These are phyloP conservation scores for Euclidia mi DNA, from an alignment of 2,888 invertebrate species.

Conservation along the genomic window DNA sequence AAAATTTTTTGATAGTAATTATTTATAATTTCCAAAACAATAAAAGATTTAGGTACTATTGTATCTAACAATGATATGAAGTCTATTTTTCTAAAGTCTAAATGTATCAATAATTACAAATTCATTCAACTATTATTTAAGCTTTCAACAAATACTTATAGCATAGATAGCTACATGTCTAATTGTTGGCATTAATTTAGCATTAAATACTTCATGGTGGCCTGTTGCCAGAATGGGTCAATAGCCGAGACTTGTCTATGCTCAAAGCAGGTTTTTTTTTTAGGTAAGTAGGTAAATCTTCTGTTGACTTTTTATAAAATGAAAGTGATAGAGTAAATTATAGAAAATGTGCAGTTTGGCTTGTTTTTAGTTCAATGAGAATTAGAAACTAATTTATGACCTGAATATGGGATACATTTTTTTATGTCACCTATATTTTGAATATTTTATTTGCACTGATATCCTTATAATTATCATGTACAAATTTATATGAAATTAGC, in stretches of 20 bases:
- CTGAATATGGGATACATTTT: too few relatives aligned
- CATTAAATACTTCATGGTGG: constrained; percentile 53
- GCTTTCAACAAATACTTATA: not conserved
- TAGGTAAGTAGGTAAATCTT: constrained; percentile 51
- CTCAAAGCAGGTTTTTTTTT: constrained; percentile 55
- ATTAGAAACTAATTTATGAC: constrained; percentile 2
- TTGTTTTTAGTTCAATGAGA: not conserved
- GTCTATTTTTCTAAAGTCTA: too few relatives aligned
- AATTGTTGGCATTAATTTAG: constrained; percentile 45
- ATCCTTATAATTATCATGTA: too few relatives aligned
- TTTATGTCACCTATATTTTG: too few relatives aligned
- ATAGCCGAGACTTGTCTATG: constrained; percentile 63
- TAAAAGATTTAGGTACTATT: too few relatives aligned
- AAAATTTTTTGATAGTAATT: too few relatives aligned
- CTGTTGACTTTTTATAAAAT: constrained; percentile 19
- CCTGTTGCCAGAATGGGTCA: constrained; percentile 81
- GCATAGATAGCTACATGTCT: constrained; percentile 22
- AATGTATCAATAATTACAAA: too few relatives aligned
- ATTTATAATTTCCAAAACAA: too few relatives aligned
- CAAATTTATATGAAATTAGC: too few relatives aligned
- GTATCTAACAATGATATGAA: too few relatives aligned
- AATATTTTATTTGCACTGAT: too few relatives aligned
- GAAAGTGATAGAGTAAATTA: constrained; percentile 19
- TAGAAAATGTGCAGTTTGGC: constrained; percentile 6
- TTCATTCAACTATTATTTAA: too few relatives aligned